phyloP scores from a whole-genome alignment of 2,113 vertebrate species.

The Crotalus helleri region DNA sequence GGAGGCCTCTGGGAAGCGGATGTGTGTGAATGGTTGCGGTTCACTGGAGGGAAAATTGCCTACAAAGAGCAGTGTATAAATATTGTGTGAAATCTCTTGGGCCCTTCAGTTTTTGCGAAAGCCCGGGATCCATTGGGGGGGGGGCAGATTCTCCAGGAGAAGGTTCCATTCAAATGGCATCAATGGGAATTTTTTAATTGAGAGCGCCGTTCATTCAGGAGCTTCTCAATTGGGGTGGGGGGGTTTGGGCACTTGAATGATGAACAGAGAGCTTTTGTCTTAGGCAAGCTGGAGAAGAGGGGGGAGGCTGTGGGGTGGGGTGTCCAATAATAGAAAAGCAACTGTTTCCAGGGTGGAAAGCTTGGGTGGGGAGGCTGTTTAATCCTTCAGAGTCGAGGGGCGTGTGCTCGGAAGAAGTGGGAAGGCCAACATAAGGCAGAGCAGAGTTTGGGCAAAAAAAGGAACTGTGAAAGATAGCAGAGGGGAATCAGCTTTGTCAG shows the following conservation, averaged over 20 bases:
- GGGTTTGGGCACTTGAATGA: conserved; percentile 61
- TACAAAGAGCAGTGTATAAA: conserved; percentile 91
- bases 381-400: conserved; percentile 40
- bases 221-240: conserved; percentile 76
- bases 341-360: conserved; percentile 56
- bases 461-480: not conserved
- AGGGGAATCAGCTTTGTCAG: not conserved
- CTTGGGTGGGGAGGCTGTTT: conserved; percentile 46
- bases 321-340: conserved; percentile 42
- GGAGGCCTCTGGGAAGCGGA: conserved; percentile 78
- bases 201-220: conserved; percentile 85
- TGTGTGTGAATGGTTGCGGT: conserved; percentile 91
- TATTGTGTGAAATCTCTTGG: conserved; percentile 90
- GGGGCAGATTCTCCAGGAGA: conserved; percentile 81
- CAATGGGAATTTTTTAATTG: conserved; percentile 94
- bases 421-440: not conserved
- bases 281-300: conserved; percentile 42
- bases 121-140: conserved; percentile 77
- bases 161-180: conserved; percentile 81
- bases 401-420: not conserved
- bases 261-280: conserved; percentile 76
- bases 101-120: conserved; percentile 84
- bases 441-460: not conserved
- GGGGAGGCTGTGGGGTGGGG: not conserved
- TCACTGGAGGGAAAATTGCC: conserved; percentile 91